These are phyloP conservation scores for Prolemur simus DNA, from an alignment of 2,113 vertebrate species.

Conservation along the genomic window DNA sequence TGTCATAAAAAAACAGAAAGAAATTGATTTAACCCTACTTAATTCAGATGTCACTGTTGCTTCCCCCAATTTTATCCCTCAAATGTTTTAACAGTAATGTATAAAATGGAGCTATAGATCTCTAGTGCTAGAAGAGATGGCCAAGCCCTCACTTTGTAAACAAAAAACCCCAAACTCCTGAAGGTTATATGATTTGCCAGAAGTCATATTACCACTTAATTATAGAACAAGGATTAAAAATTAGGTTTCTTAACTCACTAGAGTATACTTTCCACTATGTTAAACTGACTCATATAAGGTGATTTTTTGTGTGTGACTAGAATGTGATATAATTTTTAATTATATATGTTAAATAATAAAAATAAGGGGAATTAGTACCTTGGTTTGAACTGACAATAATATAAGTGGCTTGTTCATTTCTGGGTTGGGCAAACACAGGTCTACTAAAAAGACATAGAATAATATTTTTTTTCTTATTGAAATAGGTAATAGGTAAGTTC, in stretches of 20 bases:
- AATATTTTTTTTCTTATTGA: constrained; percentile 38
- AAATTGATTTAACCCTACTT: constrained; percentile 33
- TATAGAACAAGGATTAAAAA: background rate
- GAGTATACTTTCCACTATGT: background rate
- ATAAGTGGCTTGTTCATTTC: background rate
- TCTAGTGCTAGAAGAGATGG: background rate
- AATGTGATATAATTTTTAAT: constrained; percentile 1
- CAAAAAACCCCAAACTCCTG: background rate
- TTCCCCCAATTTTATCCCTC: background rate
- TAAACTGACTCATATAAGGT: background rate
- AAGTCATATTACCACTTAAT: constrained; percentile 12
- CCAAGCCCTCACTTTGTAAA: background rate
- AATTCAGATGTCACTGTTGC: constrained; percentile 3
- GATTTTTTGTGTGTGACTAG: constrained; percentile 1
- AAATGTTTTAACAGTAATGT: constrained; percentile 26
- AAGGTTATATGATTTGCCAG: background rate
- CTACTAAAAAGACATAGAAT: background rate
- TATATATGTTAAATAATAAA: constrained; percentile 43
- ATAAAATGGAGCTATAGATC: background rate
- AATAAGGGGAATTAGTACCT: constrained; percentile 3
- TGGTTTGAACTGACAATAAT: constrained; percentile 44
- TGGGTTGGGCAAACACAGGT: background rate
- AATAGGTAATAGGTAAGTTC: constrained; percentile 6
- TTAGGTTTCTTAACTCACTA: constrained; percentile 16
- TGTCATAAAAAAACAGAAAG: constrained; percentile 5